These are phyloP conservation scores for Philopotamus ludificatus DNA, from an alignment of 1,140 invertebrate genomes.

Conservation along the genomic window DNA sequence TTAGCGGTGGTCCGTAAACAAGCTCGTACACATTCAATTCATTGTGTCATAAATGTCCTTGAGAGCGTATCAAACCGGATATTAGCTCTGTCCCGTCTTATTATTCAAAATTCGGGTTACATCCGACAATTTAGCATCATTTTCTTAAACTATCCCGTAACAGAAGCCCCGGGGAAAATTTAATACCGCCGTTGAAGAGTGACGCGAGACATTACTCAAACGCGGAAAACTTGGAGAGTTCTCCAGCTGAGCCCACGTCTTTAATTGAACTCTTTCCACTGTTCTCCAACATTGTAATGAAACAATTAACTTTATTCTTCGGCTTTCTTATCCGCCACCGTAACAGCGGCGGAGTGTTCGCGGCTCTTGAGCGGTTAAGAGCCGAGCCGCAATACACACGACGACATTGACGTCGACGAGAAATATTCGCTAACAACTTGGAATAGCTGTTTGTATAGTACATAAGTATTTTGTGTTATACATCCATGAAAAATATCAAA, in stretches of 20 bases:
- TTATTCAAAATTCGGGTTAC: no score
- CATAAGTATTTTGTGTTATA: no score
- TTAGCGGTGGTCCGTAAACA: no score
- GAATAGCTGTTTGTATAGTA: no score
- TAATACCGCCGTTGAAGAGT: not conserved
- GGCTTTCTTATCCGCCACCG: not conserved
- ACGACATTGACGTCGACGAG: no score
- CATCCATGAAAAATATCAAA: no score
- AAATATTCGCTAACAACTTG: not conserved
- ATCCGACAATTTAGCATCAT: no score
- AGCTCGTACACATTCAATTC: no score
- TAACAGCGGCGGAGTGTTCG: not conserved
- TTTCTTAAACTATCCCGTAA: not conserved
- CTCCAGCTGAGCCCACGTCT: not conserved
- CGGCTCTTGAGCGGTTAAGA: not conserved
- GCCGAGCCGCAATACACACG: not conserved
- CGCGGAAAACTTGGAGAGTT: not conserved
- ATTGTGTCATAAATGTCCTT: no score
- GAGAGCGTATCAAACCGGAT: no score
- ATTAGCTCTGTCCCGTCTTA: no score
- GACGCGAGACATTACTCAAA: slow-evolving; percentile 4
- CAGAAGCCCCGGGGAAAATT: not conserved
- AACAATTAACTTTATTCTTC: slow-evolving; percentile 1
- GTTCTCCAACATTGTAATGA: slow-evolving; percentile 6
- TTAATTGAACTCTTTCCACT: not conserved